These are phyloP conservation scores for Labroides dimidiatus DNA, from an alignment of 2,797 vertebrate genomes.

Conservation along the genomic window DNA sequence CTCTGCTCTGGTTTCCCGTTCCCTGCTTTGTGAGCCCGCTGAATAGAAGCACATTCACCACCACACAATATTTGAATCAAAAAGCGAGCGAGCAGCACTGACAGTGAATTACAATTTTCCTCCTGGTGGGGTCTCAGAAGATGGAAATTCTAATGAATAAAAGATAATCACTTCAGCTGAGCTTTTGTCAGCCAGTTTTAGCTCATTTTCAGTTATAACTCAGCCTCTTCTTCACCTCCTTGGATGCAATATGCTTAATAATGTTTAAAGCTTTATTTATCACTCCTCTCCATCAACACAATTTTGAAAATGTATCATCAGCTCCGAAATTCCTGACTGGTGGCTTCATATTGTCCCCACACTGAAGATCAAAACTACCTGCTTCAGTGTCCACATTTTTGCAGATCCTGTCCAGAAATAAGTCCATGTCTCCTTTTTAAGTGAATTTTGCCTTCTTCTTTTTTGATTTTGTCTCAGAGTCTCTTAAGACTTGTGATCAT, in stretches of 20 bases:
- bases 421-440: no score
- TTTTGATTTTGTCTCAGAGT: no score
- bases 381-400: conserved; percentile 27
- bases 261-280: conserved; percentile 46
- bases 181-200: conserved; percentile 75
- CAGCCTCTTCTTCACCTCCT: conserved; percentile 39
- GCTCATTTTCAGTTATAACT: conserved; percentile 78
- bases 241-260: conserved; percentile 62
- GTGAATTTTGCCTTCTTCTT: no score
- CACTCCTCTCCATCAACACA: conserved; percentile 17
- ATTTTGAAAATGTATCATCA: conserved; percentile 28
- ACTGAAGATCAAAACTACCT: conserved; percentile 14
- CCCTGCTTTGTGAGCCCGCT: conserved; percentile 34
- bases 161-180: conserved; percentile 77
- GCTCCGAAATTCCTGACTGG: conserved; percentile 16
- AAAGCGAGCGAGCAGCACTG: conserved; percentile 52
- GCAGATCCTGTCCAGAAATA: neutral
- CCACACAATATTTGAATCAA: conserved; percentile 61
- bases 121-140: conserved; percentile 63
- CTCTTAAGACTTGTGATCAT: no score
- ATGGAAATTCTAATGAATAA: conserved; percentile 81
- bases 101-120: conserved; percentile 77
- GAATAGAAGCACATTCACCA: conserved; percentile 41
- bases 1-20: conserved; percentile 38
- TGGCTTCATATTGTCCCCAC: conserved; percentile 18